These are phyloP conservation scores for Hipposideros armiger DNA, from an alignment of 2,113 vertebrate genomes.

Conservation along the genomic window DNA sequence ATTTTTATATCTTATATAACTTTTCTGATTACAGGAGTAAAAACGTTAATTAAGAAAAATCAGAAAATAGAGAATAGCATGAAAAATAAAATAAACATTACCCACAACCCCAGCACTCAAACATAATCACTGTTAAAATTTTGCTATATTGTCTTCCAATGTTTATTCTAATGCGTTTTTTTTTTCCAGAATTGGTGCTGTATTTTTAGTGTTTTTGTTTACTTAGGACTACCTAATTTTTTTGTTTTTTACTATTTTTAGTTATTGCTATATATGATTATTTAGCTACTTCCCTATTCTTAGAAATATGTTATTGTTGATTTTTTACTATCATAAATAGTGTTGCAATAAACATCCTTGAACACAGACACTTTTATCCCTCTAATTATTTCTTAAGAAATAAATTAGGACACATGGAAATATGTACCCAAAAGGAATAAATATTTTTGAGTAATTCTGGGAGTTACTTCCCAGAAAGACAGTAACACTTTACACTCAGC, in stretches of 20 bases:
- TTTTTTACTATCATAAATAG: background rate
- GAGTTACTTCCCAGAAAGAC: background rate
- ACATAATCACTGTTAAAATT: background rate
- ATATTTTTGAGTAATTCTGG: background rate
- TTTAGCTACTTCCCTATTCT: background rate
- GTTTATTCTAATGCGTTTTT: background rate
- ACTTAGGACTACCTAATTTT: background rate
- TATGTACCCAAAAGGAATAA: background rate
- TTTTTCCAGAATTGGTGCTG: background rate
- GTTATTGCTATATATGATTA: background rate
- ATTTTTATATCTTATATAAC: background rate
- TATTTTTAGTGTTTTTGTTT: background rate
- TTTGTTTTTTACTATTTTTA: background rate
- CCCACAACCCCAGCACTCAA: background rate
- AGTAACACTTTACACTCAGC: background rate
- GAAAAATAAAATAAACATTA: slow-evolving; percentile 37
- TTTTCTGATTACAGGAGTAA: background rate
- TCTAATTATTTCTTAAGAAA: slow-evolving; percentile 45
- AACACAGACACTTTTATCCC: background rate
- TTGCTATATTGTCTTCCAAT: background rate
- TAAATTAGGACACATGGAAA: background rate
- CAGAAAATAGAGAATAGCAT: background rate
- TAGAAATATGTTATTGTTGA: background rate
- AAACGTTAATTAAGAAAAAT: background rate
- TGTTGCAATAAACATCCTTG: background rate